Percentiles rank a stretch among this genome's conserved stretches.
These are phyloP conservation scores for Julus scandinavius DNA, from an alignment of 2,888 invertebrate genomes.

Conservation along the genomic window DNA sequence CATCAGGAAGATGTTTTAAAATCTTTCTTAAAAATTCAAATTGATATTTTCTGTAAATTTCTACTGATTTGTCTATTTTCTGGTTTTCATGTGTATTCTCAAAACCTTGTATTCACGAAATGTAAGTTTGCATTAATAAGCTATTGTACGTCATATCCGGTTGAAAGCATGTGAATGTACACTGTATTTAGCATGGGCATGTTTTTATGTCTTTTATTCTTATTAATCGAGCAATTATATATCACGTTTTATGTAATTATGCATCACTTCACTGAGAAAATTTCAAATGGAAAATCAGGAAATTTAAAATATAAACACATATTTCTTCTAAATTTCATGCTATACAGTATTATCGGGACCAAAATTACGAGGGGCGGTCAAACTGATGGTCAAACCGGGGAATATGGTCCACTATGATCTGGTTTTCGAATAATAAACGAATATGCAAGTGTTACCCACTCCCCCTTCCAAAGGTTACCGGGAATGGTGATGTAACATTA, in stretches of 20 bases:
- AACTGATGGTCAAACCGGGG: too few species aligned
- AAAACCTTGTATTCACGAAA: neutral
- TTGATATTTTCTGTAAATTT: neutral
- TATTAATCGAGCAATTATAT: neutral
- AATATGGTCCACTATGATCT: too few species aligned
- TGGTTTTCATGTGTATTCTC: neutral
- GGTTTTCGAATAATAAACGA: too few species aligned
- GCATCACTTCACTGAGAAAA: neutral
- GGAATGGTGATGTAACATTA: too few species aligned
- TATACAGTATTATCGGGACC: too few species aligned
- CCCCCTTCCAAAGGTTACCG: too few species aligned
- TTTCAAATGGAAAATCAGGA: too few species aligned
- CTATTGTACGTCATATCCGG: neutral
- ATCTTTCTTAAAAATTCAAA: neutral
- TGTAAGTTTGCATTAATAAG: neutral
- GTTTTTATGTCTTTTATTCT: neutral
- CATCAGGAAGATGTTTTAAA: too few species aligned
- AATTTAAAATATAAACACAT: too few species aligned
- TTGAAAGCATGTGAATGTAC: neutral
- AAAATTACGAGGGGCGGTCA: too few species aligned
- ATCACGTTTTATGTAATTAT: neutral
- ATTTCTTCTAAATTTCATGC: too few species aligned
- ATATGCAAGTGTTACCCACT: too few species aligned
- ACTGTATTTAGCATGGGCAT: slow-evolving; percentile 12
- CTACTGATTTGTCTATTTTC: neutral